Evolutionary conservation across 2,113 vertebrate species (phyloP), one percentile per base, ranked within the genome.

Genomic region (Capreolus pygargus): DNA sequence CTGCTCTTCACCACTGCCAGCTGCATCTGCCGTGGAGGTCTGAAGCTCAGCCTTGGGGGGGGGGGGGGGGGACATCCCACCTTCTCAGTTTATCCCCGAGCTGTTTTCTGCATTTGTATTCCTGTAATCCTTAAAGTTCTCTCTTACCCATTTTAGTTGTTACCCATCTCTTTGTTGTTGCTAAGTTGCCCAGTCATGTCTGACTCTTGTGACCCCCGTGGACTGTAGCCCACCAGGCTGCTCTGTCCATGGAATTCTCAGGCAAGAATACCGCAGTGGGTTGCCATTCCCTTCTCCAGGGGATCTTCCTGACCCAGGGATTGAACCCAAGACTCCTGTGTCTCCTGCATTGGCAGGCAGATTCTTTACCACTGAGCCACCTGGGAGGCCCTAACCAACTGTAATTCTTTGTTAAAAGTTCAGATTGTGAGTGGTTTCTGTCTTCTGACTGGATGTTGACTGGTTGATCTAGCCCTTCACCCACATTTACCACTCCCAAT

Each of bases 11-110:
- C 13, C 36, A 2, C 79, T 1, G 64, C 57, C 33, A 30, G 95
- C 47, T 25, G 10, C 16, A 5, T 7, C 13, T 5, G 7, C 43
- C 45, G 8, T 0, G 1, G 43, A 7, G 16, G 85, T 23, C 78
- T 16, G n/a, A 30, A 9, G 25, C 45, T n/a, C 61, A 36, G 91
- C 86, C 39, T 52, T 4, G 57, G 21, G 33, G 28, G 1, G 10
- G 8, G 12, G 8, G 14, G 1, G 28, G 1, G 6, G 17, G 30
- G 15, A 11, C 19, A 6, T 21, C 27, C 21, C 4, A 27, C 86
- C 36, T 54, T 45, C 58, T 91, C 33, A 7, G 4, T 25, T 45
- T 14, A 1, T 30, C 43, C 45, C 36, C 4, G 7, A 36, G 28
- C 27, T 33, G 7, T 2, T 27, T 52, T 21, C 67, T 12, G 67